These are phyloP conservation scores for Zelleria hepariella DNA, from an alignment of 2,888 invertebrate genomes.

Conservation along the genomic window DNA sequence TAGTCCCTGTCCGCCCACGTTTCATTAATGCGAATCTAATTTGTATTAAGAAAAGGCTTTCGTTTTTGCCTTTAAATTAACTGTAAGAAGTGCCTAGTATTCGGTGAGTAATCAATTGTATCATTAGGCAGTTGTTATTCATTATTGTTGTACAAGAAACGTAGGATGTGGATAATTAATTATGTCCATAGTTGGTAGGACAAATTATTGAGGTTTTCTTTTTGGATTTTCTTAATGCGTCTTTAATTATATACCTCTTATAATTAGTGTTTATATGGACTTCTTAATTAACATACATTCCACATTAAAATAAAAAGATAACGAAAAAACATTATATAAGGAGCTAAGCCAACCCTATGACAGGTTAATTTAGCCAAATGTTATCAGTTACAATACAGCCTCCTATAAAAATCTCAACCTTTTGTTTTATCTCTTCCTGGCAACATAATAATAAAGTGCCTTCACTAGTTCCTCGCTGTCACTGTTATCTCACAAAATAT, in stretches of 20 bases:
- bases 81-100: constrained; percentile 8
- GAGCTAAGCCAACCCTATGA: background rate
- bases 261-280: background rate
- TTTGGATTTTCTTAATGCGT: background rate
- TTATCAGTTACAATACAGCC: constrained; percentile 1
- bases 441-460: constrained; percentile 3
- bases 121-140: background rate
- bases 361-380: background rate
- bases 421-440: constrained; percentile 5
- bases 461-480: background rate
- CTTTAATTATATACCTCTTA: background rate
- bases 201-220: background rate
- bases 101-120: background rate
- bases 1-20: constrained; percentile 50
- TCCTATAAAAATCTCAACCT: background rate
- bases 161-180: background rate
- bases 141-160: background rate
- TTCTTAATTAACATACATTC: background rate
- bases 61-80: constrained; percentile 31
- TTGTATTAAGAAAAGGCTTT: constrained; percentile 39
- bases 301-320: background rate
- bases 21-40: constrained; percentile 64
- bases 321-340: background rate
- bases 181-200: background rate
- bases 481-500: constrained; percentile 1